phyloP scores from a whole-genome alignment of 1,140 invertebrate species.

The Zaprionus camerounensis region DNA sequence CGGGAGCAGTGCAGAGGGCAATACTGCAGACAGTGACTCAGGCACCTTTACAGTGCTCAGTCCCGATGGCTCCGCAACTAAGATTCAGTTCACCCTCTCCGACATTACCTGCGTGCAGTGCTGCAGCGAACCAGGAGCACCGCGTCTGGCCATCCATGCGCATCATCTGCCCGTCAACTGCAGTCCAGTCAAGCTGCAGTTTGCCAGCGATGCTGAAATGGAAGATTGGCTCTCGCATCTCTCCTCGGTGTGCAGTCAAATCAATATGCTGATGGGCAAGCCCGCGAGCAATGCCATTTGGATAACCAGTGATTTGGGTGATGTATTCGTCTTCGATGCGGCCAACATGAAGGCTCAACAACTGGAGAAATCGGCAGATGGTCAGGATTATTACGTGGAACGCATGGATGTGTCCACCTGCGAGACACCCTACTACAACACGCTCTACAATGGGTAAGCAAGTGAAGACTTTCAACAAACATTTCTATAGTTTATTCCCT shows the following conservation, averaged over 20 bases:
- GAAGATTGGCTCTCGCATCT: slow-evolving; percentile 94
- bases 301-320: slow-evolving; percentile 91
- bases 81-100: slow-evolving; percentile 85
- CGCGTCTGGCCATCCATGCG: slow-evolving; percentile 89
- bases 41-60: slow-evolving; percentile 91
- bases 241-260: slow-evolving; percentile 89
- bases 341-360: slow-evolving; percentile 83
- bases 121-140: slow-evolving; percentile 91
- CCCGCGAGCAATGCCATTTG: slow-evolving; percentile 90
- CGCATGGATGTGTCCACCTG: slow-evolving; percentile 89
- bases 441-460: slow-evolving; percentile 84
- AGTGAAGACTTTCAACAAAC: not conserved
- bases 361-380: slow-evolving; percentile 73
- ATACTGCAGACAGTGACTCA: slow-evolving; percentile 85
- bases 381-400: slow-evolving; percentile 86
- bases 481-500: not conserved
- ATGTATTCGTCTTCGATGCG: slow-evolving; percentile 92
- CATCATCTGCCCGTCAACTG: slow-evolving; percentile 86
- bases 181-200: slow-evolving; percentile 89
- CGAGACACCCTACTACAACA: slow-evolving; percentile 87
- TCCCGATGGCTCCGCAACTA: slow-evolving; percentile 89
- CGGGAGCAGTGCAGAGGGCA: slow-evolving; percentile 76
- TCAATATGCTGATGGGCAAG: slow-evolving; percentile 88
- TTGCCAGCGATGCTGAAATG: slow-evolving; percentile 90
- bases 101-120: slow-evolving; percentile 91